A percentile compares a stretch with the other conserved stretches of the same genome.
These are phyloP conservation scores for Drosophila mimica DNA, from an alignment of 2,888 invertebrate genomes.

Conservation along the genomic window DNA sequence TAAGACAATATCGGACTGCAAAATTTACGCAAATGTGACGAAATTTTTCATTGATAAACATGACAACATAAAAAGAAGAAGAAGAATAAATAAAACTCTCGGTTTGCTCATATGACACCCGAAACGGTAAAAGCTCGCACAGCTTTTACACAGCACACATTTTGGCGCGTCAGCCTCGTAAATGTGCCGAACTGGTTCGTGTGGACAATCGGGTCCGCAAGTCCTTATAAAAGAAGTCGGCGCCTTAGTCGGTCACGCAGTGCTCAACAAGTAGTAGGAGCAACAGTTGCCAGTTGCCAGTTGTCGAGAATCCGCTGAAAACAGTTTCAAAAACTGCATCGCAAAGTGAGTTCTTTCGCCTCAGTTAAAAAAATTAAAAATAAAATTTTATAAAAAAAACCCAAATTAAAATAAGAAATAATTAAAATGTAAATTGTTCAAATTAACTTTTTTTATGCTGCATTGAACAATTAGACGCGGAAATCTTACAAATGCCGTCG, in stretches of 20 bases:
- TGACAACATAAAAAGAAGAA: too few species aligned
- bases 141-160: constrained; percentile 75
- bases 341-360: constrained; percentile 36
- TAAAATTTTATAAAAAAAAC: background rate
- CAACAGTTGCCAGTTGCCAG: constrained; percentile 80
- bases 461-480: constrained; percentile 24
- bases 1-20: constrained; percentile 45
- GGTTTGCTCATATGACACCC: background rate
- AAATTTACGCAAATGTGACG: constrained; percentile 61
- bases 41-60: constrained; percentile 81
- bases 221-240: constrained; percentile 82
- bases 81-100: background rate
- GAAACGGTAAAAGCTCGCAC: constrained; percentile 57
- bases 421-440: background rate
- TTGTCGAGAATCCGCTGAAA: constrained; percentile 1
- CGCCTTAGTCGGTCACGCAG: constrained; percentile 78
- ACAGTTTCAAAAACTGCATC: constrained; percentile 21
- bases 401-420: background rate
- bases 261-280: constrained; percentile 85
- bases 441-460: constrained; percentile 1
- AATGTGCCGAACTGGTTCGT: constrained; percentile 35
- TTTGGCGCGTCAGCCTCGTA: constrained; percentile 61
- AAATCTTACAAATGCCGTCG: constrained; percentile 76
- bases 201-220: constrained; percentile 45
- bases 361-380: background rate